Conservation (phyloP, 2,113 vertebrate species). For the Salvator merianae region DNA sequence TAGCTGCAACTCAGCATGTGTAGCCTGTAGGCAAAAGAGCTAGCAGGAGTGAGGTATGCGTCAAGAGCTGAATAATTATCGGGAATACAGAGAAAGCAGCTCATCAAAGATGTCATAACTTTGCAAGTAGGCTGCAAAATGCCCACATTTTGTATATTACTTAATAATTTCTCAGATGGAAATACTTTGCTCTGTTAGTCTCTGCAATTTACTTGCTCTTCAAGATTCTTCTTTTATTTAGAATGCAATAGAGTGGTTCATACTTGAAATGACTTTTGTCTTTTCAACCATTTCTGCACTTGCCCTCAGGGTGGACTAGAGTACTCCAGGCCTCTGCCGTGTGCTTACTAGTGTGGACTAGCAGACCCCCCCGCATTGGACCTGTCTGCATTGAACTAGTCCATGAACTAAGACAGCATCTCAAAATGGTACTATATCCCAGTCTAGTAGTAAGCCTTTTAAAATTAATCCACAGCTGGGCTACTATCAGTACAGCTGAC, state of each 20-base stretch:
- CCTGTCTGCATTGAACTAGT: no score
- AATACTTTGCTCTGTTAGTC: neutral
- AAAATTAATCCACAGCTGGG: no score
- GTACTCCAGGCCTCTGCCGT: no score
- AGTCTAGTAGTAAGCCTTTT: no score
- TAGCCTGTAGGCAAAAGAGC: neutral
- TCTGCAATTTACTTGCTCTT: neutral
- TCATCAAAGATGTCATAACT: neutral
- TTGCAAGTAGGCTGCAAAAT: accelerated
- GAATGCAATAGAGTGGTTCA: neutral
- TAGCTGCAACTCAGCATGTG: neutral
- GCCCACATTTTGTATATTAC: neutral
- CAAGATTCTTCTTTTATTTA: neutral
- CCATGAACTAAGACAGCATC: no score
- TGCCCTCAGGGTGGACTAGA: no score
- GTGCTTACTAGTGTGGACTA: no score
- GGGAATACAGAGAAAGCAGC: neutral
- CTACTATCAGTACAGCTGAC: no score
- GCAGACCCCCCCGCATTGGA: no score
- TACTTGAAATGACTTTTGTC: neutral
- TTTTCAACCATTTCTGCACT: no score
- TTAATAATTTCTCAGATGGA: neutral
- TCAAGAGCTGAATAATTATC: neutral
- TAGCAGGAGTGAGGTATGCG: neutral
- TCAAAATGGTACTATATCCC: no score